phyloP scores from a whole-genome alignment of 2,888 invertebrate genomes.

The Cephus runcator region DNA sequence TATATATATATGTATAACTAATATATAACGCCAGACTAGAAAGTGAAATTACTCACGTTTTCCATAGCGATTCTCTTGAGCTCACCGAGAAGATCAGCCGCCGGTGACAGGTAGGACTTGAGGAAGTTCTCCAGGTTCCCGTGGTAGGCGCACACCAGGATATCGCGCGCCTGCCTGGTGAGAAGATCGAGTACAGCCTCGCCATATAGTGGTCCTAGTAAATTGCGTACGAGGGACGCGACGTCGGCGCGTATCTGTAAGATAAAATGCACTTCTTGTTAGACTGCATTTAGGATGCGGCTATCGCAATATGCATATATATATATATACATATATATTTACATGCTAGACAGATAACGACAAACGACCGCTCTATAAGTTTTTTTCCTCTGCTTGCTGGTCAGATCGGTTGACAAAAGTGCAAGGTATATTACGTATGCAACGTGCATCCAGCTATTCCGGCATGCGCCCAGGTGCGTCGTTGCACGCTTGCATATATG shows the following conservation, averaged over 20 bases:
- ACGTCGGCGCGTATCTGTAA: conserved; percentile 55
- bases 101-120: conserved; percentile 73
- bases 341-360: neutral
- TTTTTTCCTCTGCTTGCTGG: neutral
- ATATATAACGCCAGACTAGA: neutral
- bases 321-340: neutral
- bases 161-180: conserved; percentile 76
- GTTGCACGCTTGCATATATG: neutral
- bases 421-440: neutral
- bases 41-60: conserved; percentile 45
- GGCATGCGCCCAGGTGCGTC: conserved; percentile 3
- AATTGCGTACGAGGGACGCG: conserved; percentile 70
- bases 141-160: conserved; percentile 74
- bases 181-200: conserved; percentile 72
- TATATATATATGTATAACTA: no score
- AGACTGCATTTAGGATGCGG: neutral
- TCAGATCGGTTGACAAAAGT: neutral
- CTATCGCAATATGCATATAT: neutral
- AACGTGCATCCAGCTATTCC: neutral
- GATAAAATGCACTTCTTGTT: conserved; percentile 12
- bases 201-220: conserved; percentile 74
- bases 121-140: conserved; percentile 74
- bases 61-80: conserved; percentile 64
- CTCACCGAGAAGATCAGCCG: conserved; percentile 69
- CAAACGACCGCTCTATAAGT: neutral